These are phyloP conservation scores for Gavia stellata DNA, from an alignment of 2,113 vertebrate species.

Conservation along the genomic window DNA sequence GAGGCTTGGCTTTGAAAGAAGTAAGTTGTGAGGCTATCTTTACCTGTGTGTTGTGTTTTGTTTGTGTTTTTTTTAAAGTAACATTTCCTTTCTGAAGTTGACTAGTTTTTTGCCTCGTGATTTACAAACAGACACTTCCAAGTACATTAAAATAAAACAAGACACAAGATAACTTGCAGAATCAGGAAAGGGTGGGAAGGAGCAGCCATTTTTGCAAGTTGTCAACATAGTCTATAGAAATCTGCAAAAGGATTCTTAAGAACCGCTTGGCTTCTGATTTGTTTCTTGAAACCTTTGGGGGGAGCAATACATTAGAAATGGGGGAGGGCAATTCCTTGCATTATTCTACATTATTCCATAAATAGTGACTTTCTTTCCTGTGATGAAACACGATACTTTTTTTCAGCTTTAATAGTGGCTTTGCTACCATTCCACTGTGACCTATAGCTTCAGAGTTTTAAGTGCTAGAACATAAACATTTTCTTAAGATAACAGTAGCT, in stretches of 20 bases:
- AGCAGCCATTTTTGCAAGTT: background rate
- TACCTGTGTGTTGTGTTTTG: background rate
- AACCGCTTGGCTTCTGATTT: background rate
- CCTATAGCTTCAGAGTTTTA: background rate
- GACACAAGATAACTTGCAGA: background rate
- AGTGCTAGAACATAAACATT: background rate
- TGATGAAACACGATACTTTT: background rate
- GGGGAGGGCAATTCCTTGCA: background rate
- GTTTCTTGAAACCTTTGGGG: background rate
- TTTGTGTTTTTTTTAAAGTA: background rate
- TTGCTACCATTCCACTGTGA: background rate
- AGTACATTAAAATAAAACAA: background rate
- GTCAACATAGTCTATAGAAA: background rate
- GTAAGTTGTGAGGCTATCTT: background rate
- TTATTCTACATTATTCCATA: background rate
- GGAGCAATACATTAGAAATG: background rate
- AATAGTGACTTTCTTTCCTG: background rate
- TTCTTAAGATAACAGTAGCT: background rate
- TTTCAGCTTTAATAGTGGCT: background rate
- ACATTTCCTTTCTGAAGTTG: background rate
- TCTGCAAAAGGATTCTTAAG: background rate
- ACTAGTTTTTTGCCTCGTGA: background rate
- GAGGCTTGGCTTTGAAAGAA: background rate
- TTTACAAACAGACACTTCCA: background rate
- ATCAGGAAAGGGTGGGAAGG: background rate